Conservation (phyloP, 2,113 vertebrate species). For the Stigmatopora nigra region DNA sequence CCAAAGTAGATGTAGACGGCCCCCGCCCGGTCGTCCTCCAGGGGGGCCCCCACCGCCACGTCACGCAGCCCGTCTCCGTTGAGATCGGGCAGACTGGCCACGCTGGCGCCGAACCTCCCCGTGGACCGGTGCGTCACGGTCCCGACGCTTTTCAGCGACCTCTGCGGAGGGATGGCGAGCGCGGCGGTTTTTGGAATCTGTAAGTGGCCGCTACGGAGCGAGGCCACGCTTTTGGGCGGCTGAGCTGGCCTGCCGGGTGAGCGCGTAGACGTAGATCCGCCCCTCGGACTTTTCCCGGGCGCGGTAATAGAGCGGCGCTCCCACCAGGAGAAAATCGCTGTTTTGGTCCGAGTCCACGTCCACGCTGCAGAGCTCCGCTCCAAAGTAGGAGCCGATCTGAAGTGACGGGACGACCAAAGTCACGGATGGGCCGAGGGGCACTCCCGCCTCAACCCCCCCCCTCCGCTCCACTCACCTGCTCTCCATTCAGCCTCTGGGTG, state of each 20-base stretch:
- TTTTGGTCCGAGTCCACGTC: conserved; percentile 69
- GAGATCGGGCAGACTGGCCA: conserved; percentile 68
- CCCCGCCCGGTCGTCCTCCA: conserved; percentile 72
- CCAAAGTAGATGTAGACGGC: conserved; percentile 78
- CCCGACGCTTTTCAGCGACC: conserved; percentile 25
- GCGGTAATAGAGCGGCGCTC: conserved; percentile 69
- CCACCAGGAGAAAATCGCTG: conserved; percentile 78
- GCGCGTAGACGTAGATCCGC: conserved; percentile 64
- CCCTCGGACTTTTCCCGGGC: conserved; percentile 65
- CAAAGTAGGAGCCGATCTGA: conserved; percentile 83
- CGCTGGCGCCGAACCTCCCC: conserved; percentile 73
- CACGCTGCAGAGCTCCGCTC: conserved; percentile 71
- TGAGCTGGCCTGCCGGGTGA: conserved; percentile 48
- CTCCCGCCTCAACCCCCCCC: no score
- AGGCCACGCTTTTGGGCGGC: no score
- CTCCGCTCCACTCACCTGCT: conserved; percentile 55
- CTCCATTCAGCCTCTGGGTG: conserved; percentile 30
- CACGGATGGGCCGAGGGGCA: no score
- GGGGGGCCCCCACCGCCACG: conserved; percentile 76
- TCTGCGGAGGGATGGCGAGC: conserved; percentile 32
- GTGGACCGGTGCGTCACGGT: conserved; percentile 50
- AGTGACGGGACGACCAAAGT: background rate
- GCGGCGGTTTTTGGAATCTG: no score
- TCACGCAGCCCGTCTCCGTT: conserved; percentile 75
- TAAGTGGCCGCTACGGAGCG: no score